Base-by-base conservation (phyloP, 2,113 vertebrate species). In the Neotragus pygmaeus region DNA sequence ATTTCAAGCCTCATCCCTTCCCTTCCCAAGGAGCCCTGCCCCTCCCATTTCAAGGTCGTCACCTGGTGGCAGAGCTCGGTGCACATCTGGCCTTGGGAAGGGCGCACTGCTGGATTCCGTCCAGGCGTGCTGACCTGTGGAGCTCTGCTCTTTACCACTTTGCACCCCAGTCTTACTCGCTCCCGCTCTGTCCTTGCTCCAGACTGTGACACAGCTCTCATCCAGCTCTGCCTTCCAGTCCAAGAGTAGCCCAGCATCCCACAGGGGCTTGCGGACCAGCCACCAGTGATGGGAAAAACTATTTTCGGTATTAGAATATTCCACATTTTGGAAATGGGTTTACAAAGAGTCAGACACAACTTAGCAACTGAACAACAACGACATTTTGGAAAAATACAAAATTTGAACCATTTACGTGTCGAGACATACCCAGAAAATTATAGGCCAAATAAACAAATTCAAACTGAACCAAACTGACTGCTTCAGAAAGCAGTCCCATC, bases 51-150 rank as follows among this genome's bases (percentile, higher is more conserved):
- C 43, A n/a, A 64, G 45, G 15, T 15, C 14, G 57, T 2, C 64
- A 21, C 3, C 39, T 30, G 33, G 80, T 33, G 39, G 12, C 43
- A 36, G 81, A 70, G 13, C 70, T 75, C 45, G 10, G 25, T 2
- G 45, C 4, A 60, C 55, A 39, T 45, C 25, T 3, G 45, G 16
- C 25, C 10, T 2, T 11, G 11, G 60, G 17, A 33, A 80, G n/a
- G 19, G n/a, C 13, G 2, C 84, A 12, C 9, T 0, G 21, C 66
- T 11, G 43, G 19, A 7, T 43, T n/a, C 39, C 1, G 0, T 16
- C 87, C 33, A 53, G 19, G 36, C 6, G 1, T 39, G 49, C 73
- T 16, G n/a, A 21, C 21, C 55, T 90, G 23, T 23, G 3, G 73
- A 45, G 30, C 55, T 90, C 88, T 21, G 75, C 57, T 6, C 2